These are phyloP conservation scores for Drosophila hawaiiensis DNA, from an alignment of 2,888 invertebrate genomes.

Conservation along the genomic window DNA sequence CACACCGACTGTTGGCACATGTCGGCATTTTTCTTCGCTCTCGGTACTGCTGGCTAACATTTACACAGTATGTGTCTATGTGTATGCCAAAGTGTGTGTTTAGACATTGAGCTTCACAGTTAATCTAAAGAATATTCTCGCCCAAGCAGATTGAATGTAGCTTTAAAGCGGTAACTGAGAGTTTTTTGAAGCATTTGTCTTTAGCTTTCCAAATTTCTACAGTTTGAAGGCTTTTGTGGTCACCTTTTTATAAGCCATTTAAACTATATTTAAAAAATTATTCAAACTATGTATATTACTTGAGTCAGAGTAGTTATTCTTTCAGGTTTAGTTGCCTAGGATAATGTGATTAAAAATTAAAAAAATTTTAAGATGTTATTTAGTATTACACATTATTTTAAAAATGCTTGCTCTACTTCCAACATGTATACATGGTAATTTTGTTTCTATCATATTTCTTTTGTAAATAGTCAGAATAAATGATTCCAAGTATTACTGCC, in stretches of 20 bases:
- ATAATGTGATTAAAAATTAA: background rate
- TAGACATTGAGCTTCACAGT: conserved; percentile 12
- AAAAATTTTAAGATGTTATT: background rate
- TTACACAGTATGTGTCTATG: conserved; percentile 4
- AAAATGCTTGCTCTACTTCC: background rate
- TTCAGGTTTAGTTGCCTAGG: background rate
- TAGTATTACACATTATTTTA: background rate
- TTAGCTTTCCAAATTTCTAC: background rate
- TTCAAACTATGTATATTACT: background rate
- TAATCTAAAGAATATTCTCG: conserved; percentile 1
- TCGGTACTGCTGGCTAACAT: conserved; percentile 34
- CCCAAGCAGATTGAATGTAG: conserved; percentile 7
- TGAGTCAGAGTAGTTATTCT: background rate
- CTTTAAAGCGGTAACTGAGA: conserved; percentile 20
- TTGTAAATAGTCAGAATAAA: background rate
- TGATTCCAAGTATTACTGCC: background rate
- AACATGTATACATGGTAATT: background rate
- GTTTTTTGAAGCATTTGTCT: conserved; percentile 4
- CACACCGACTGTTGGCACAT: conserved; percentile 6
- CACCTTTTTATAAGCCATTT: background rate
- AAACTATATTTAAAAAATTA: background rate
- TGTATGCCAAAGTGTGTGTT: background rate
- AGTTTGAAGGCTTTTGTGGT: background rate
- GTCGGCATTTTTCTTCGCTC: conserved; percentile 14
- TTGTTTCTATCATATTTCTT: background rate